Conservation (phyloP, 2,888 invertebrate species). For the Trichopria drosophilae region DNA sequence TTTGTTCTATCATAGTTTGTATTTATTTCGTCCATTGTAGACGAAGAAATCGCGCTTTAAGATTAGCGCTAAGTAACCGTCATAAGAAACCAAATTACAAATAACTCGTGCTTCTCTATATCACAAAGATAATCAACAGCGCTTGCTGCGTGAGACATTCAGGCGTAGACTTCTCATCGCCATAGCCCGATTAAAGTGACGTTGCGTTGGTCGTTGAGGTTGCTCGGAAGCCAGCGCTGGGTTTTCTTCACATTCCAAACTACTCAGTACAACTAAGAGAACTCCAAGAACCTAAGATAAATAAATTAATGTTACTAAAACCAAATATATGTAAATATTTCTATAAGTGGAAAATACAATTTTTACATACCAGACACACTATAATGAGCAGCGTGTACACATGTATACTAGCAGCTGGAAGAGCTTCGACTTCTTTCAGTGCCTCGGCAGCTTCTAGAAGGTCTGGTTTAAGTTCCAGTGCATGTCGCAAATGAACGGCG, state of each 20-base stretch:
- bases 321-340: neutral
- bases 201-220: constrained; percentile 63
- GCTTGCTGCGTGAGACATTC: constrained; percentile 55
- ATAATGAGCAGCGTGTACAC: constrained; percentile 86
- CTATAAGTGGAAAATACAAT: constrained; percentile 1
- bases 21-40: too few relatives aligned
- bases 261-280: constrained; percentile 79
- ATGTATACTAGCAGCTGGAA: constrained; percentile 79
- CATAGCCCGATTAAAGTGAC: constrained; percentile 87
- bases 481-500: constrained; percentile 78
- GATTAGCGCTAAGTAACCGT: constrained; percentile 30
- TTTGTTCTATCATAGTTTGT: too few relatives aligned
- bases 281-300: constrained; percentile 75
- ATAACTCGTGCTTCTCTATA: constrained; percentile 35
- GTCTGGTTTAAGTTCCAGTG: constrained; percentile 81
- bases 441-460: constrained; percentile 81
- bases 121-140: constrained; percentile 48
- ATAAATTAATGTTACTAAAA: neutral
- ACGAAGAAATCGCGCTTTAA: too few relatives aligned
- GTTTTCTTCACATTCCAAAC: constrained; percentile 58
- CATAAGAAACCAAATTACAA: constrained; percentile 45
- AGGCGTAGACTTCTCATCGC: constrained; percentile 79
- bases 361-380: constrained; percentile 72
- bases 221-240: constrained; percentile 50
- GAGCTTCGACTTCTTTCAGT: constrained; percentile 79